Percentiles rank a stretch among this genome's conserved stretches.
Conservation (phyloP, 2,888 invertebrate genomes). For the Rhodophaea formosa region DNA sequence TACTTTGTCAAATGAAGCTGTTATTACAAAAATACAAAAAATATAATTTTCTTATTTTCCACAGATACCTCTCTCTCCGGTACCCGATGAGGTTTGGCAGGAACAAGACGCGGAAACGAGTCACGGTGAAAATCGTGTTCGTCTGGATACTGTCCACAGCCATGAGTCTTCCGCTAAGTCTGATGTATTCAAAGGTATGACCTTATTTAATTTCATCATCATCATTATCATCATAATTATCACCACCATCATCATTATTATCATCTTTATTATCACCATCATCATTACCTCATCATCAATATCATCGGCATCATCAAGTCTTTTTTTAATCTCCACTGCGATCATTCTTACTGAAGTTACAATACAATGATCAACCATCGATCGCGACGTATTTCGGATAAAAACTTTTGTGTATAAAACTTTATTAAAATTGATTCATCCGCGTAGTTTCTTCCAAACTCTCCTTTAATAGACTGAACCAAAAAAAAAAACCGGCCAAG, state of each 20-base stretch:
- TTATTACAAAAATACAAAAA: no score
- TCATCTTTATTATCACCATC: no score
- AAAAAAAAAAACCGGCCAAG: no score
- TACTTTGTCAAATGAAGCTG: no score
- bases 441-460: not conserved
- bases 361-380: not conserved
- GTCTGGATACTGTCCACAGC: constrained; percentile 96
- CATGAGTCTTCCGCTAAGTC: constrained; percentile 93
- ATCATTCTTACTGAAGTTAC: no score
- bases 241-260: no score
- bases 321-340: no score
- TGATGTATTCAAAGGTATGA: constrained; percentile 93
- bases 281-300: no score
- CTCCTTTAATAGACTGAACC: not conserved
- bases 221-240: no score
- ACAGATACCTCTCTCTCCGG: constrained; percentile 89
- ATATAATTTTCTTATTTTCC: constrained; percentile 16
- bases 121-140: constrained; percentile 93
- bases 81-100: constrained; percentile 96
- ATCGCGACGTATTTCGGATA: not conserved
- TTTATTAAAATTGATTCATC: constrained; percentile 2
- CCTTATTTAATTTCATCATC: not conserved
- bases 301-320: no score
- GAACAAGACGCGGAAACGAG: constrained; percentile 91
- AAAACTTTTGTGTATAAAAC: constrained; percentile 3